Evolutionary conservation across 1,140 invertebrate species (phyloP).

Genomic region (Octopus sinensis): DNA sequence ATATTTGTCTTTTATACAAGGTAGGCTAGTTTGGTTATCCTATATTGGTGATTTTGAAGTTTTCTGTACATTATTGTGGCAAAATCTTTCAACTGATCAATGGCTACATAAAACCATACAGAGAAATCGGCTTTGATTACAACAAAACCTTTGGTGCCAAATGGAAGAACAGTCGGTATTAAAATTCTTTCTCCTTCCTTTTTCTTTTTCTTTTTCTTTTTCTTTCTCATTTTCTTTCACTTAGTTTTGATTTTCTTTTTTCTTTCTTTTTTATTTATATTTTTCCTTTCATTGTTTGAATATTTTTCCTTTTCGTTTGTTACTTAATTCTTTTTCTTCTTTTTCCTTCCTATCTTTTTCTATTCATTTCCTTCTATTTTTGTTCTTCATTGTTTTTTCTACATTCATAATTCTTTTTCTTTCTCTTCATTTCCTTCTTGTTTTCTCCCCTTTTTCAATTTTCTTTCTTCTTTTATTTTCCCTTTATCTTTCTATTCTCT

Average conservation of each 20-base stretch:
- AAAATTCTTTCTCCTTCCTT: constrained; percentile 73
- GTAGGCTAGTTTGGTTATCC: no score
- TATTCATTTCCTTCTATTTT: not conserved
- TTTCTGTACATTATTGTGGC: no score
- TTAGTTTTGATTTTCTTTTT: not conserved
- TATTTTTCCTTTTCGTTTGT: not conserved
- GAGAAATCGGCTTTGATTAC: no score
- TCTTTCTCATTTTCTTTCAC: not conserved
- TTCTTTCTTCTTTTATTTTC: not conserved
- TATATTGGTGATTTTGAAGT: no score
- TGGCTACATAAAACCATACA: no score
- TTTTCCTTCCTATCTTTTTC: not conserved
- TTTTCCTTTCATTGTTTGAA: not conserved
- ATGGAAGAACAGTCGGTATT: no score
- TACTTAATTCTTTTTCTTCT: not conserved
- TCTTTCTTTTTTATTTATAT: not conserved
- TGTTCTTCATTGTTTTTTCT: not conserved
- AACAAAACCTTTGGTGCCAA: no score
- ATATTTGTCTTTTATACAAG: no score
- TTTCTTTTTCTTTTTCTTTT: constrained; percentile 61
- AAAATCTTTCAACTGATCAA: no score
- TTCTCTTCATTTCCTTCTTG: not conserved
- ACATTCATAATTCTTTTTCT: no score
- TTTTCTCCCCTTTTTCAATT: not conserved
- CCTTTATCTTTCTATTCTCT: not conserved